Conservation (phyloP, 2,888 invertebrate species). For the Selenia dentaria region DNA sequence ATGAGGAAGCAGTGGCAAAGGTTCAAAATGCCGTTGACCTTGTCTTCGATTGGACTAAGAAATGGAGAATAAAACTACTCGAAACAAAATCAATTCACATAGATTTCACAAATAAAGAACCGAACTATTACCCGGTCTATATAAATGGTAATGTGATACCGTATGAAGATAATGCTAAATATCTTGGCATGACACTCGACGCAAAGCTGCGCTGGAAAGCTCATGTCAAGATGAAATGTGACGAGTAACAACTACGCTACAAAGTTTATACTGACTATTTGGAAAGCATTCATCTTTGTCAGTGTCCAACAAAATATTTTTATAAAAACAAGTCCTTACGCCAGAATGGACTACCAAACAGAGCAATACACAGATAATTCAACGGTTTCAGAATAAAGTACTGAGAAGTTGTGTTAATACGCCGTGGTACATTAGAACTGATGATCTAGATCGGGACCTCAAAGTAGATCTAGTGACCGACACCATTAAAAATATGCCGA, state of each 20-base stretch:
- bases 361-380: background rate
- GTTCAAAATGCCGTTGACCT: too few relatives aligned
- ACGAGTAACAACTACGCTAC: background rate
- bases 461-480: background rate
- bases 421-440: background rate
- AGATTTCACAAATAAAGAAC: too few relatives aligned
- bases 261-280: background rate
- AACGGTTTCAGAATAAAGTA: background rate
- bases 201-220: background rate
- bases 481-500: background rate
- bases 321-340: background rate
- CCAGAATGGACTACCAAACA: background rate
- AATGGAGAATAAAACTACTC: too few relatives aligned
- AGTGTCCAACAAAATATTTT: background rate
- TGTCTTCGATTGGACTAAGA: too few relatives aligned
- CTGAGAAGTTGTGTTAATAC: background rate
- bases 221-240: background rate
- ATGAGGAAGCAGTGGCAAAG: too few relatives aligned
- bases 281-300: background rate
- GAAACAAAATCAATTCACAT: too few relatives aligned
- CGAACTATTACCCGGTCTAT: too few relatives aligned
- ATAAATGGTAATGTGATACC: too few relatives aligned
- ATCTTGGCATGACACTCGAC: background rate
- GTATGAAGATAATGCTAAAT: background rate
- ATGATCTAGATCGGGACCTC: background rate